phyloP scores from a whole-genome alignment of 2,888 invertebrate genomes.

The Ernsta delagoae region DNA sequence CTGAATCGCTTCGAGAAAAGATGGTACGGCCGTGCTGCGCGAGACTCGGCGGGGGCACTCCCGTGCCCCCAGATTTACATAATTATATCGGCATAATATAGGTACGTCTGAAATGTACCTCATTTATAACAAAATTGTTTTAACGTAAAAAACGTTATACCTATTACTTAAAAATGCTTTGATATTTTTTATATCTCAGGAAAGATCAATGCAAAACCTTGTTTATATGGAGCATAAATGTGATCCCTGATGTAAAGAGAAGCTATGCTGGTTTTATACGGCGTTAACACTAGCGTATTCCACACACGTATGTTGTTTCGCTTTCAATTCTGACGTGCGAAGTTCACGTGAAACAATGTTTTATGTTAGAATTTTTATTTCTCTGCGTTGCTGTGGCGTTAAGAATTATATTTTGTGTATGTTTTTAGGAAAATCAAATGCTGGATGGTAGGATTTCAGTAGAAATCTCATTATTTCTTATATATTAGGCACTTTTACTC shows the following conservation, averaged over 20 bases:
- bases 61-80: too few relatives aligned
- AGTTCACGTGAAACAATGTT: slow-evolving; percentile 14
- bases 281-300: slow-evolving; percentile 6
- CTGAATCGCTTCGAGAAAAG: too few relatives aligned
- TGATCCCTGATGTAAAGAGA: slow-evolving; percentile 2
- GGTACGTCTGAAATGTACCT: too few relatives aligned
- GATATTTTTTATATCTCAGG: too few relatives aligned
- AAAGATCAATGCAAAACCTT: not conserved
- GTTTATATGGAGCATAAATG: not conserved
- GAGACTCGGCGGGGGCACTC: too few relatives aligned
- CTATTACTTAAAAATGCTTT: too few relatives aligned
- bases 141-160: too few relatives aligned
- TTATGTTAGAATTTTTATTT: slow-evolving; percentile 9
- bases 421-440: not conserved
- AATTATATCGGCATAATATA: too few relatives aligned
- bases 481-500: too few relatives aligned
- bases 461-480: too few relatives aligned
- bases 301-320: slow-evolving; percentile 15
- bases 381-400: not conserved
- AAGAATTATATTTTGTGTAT: not conserved
- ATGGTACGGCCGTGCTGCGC: too few relatives aligned
- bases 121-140: too few relatives aligned
- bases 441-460: not conserved
- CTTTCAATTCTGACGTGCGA: slow-evolving; percentile 17
- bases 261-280: not conserved